phyloP scores from a whole-genome alignment of 2,888 invertebrate genomes.

The Odontothrips loti region DNA sequence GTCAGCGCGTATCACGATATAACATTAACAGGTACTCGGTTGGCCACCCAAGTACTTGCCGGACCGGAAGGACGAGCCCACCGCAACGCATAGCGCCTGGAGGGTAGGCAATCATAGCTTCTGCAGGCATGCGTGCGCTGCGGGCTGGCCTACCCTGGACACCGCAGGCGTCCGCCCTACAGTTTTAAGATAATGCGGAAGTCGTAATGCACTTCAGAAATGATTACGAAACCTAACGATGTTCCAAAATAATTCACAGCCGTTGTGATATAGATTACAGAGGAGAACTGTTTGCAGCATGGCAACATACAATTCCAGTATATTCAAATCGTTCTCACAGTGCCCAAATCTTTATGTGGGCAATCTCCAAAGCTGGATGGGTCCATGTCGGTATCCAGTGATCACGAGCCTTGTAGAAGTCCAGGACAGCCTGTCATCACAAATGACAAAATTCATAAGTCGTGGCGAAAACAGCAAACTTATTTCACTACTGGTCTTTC shows the following conservation, averaged over 20 bases:
- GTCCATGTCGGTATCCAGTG: constrained; percentile 3
- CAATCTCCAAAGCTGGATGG: background rate
- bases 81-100: too few species aligned
- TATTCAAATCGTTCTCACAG: background rate
- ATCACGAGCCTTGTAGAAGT: constrained; percentile 8
- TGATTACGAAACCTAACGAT: too few species aligned
- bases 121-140: too few species aligned
- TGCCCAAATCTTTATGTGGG: background rate
- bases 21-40: too few species aligned
- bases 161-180: too few species aligned
- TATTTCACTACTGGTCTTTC: too few species aligned
- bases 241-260: background rate
- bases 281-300: background rate
- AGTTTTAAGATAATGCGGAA: too few species aligned
- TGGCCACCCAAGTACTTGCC: background rate
- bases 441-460: background rate
- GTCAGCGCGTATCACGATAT: too few species aligned
- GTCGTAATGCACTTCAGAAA: too few species aligned
- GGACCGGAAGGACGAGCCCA: background rate
- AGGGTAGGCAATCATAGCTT: too few species aligned
- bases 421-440: background rate
- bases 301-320: background rate
- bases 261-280: too few species aligned
- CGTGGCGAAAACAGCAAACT: background rate
- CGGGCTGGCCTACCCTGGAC: too few species aligned